Evolutionary conservation across 2,113 vertebrate genomes (phyloP), one percentile per base, ranked within the genome.

Genomic region (Nerophis lumbriciformis): DNA sequence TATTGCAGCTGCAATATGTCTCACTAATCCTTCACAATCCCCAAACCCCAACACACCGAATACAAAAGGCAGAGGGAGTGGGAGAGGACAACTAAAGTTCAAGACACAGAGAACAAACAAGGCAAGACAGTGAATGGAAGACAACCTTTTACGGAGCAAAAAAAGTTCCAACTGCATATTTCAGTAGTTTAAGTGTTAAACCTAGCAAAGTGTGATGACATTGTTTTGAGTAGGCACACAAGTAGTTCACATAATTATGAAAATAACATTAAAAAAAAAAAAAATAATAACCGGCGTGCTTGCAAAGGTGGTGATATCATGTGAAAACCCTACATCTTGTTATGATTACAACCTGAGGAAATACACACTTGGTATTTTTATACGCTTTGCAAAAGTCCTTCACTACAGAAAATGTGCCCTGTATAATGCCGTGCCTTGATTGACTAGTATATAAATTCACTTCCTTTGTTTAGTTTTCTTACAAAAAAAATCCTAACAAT

Each of bases 11-110:
- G 87, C 80, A 80, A 83, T 80, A 75, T 67, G 81, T 87, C 80
- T 85, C 84, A 83, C 82, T 88, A 89, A 85, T 84, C 83, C 85
- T 85, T 85, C 76, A 82, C 86, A 84, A 87, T 79, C 86, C 81
- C 75, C 80, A 57, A 77, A 72, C 84, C 80, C 75, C 75, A 72
- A 63, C 53, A 70, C 74, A 77, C 77, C 70, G 74, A 76, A 75
- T 66, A 89, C 84, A 87, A 85, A 81, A 85, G 64, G 86, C 58
- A 19, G 57, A 76, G 79, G 77, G 84, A 85, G 75, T 69, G 78
- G 80, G 77, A 80, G 76, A 78, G 80, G 81, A 88, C 83, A 85
- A 78, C 67, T 71, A 75, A 66, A 83, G 85, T 83, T 86, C 83
- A 88, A 84, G 79, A 84, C 74, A 84, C 74, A 61, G 63, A 74